These are phyloP conservation scores for Neria commutata DNA, from an alignment of 2,888 invertebrate genomes.

Conservation along the genomic window DNA sequence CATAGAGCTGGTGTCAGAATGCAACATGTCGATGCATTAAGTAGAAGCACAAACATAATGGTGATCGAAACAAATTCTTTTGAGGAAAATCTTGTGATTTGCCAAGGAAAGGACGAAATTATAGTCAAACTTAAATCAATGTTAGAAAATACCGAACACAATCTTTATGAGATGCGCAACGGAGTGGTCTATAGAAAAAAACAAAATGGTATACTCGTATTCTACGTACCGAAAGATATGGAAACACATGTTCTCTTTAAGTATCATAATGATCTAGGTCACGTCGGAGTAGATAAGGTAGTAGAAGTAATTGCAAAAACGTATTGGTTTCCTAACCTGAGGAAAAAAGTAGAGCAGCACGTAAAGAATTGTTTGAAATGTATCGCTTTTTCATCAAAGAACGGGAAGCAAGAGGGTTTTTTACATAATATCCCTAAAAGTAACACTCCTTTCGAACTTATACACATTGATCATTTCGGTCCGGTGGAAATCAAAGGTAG, in stretches of 20 bases:
- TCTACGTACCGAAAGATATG: conserved; percentile 25
- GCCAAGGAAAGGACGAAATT: conserved; percentile 1
- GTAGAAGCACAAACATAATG: conserved; percentile 29
- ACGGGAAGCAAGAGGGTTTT: conserved; percentile 1
- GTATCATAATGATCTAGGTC: conserved; percentile 25
- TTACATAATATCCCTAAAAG: conserved; percentile 7
- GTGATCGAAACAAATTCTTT: conserved; percentile 15
- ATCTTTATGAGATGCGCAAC: conserved; percentile 12
- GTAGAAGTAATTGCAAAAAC: conserved; percentile 22
- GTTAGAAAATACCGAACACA: conserved; percentile 11
- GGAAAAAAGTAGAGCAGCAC: neutral
- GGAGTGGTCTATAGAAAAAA: conserved; percentile 14
- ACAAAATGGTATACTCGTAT: conserved; percentile 4
- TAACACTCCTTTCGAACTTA: neutral
- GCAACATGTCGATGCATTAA: conserved; percentile 28
- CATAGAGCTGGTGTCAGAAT: conserved; percentile 22
- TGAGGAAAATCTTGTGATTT: conserved; percentile 9
- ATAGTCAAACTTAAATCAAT: neutral
- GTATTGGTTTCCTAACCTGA: conserved; percentile 59
- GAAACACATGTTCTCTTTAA: conserved; percentile 22
- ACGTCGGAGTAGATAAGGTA: conserved; percentile 19
- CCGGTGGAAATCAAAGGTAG: conserved; percentile 48
- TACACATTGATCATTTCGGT: conserved; percentile 56
- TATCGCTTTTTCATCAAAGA: conserved; percentile 7
- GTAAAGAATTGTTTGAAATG: conserved; percentile 18